A percentile compares a stretch with the other conserved stretches of the same genome.
phyloP scores from a whole-genome alignment of 1,140 invertebrate species.

The Tribolium castaneum region DNA sequence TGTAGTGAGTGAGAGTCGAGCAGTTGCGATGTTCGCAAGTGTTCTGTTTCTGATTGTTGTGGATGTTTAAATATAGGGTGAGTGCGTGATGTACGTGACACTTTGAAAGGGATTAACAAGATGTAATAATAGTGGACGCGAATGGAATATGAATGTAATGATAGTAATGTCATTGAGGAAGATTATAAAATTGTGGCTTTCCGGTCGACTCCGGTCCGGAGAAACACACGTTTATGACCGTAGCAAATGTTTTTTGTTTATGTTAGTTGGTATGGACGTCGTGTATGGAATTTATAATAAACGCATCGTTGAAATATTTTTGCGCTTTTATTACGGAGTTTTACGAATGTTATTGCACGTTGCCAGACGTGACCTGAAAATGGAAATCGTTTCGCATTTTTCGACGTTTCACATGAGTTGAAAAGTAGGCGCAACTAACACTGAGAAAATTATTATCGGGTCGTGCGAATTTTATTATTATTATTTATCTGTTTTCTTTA shows the following conservation, averaged over 20 bases:
- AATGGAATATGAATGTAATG: neutral
- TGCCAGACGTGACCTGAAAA: neutral
- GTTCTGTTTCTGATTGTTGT: neutral
- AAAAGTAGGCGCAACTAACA: neutral
- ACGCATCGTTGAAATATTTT: constrained; percentile 3
- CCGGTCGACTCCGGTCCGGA: neutral
- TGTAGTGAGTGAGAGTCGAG: neutral
- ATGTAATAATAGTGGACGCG: constrained; percentile 5
- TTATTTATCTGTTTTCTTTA: neutral
- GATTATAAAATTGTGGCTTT: constrained; percentile 24
- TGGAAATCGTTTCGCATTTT: neutral
- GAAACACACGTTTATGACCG: neutral
- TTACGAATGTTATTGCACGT: neutral
- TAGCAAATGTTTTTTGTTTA: neutral
- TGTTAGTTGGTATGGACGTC: neutral
- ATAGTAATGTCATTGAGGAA: neutral
- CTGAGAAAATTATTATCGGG: neutral
- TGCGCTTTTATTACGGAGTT: neutral
- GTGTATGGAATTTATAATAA: constrained; percentile 4
- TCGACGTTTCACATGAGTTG: neutral
- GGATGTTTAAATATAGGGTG: neutral
- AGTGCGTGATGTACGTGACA: neutral
- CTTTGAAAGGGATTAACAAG: neutral
- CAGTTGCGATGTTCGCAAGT: neutral
- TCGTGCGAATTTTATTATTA: neutral